A percentile compares a stretch with the other conserved stretches of the same genome.
These are phyloP conservation scores for Eidolon dupreanum DNA, from an alignment of 2,797 vertebrate genomes.

Conservation along the genomic window DNA sequence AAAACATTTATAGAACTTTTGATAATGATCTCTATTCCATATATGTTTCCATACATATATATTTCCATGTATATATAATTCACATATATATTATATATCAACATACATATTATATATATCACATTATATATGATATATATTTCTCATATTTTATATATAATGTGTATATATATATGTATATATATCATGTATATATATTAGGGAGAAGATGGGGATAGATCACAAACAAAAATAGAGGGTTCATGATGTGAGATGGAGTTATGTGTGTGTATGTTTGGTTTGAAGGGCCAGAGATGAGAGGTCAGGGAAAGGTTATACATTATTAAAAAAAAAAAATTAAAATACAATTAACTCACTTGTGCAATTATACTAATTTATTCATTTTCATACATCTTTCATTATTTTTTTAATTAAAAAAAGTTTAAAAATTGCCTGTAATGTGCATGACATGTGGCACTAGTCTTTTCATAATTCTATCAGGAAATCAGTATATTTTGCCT, in stretches of 20 bases:
- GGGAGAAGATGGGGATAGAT: background rate
- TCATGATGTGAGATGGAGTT: background rate
- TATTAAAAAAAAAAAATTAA: background rate
- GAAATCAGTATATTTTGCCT: background rate
- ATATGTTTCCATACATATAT: background rate
- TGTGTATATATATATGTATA: no score
- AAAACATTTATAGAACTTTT: constrained; percentile 38
- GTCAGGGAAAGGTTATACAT: background rate
- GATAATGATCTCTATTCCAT: background rate
- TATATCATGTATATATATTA: background rate
- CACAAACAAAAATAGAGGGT: background rate
- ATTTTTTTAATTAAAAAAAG: background rate
- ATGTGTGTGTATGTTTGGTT: background rate
- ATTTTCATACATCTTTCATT: background rate
- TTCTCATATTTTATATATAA: background rate
- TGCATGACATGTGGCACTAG: background rate
- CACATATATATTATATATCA: background rate
- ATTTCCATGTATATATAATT: background rate
- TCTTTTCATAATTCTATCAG: background rate
- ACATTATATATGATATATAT: background rate
- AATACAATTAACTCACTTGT: background rate
- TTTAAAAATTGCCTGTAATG: background rate
- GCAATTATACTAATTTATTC: background rate
- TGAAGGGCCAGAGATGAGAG: background rate
- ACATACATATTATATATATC: no score